A percentile compares a stretch with the other conserved stretches of the same genome.
Evolutionary conservation across 2,888 invertebrate genomes (phyloP).

Genomic region (Balanococcus diminutus): DNA sequence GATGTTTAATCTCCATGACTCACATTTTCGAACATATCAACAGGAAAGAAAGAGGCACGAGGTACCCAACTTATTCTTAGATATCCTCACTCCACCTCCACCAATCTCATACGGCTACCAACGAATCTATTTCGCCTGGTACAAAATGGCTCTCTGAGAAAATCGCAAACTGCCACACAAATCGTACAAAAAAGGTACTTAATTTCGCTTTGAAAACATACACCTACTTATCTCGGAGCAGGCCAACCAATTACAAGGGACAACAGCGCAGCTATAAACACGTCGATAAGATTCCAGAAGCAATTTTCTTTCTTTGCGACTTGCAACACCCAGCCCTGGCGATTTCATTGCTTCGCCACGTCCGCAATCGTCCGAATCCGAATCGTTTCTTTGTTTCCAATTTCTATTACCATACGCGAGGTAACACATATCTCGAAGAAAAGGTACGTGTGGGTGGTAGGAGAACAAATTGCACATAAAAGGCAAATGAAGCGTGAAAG

Average conservation of each 20-base stretch:
- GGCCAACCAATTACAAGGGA: neutral
- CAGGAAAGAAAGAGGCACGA: too few species aligned
- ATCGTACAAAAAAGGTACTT: neutral
- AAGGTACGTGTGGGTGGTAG: neutral
- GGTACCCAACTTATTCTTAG: too few species aligned
- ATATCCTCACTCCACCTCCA: too few species aligned
- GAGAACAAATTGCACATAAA: neutral
- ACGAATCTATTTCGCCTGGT: too few species aligned
- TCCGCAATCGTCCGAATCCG: neutral
- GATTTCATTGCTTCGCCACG: neutral
- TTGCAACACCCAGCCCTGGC: too few species aligned
- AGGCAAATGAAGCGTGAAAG: neutral
- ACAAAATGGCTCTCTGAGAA: too few species aligned
- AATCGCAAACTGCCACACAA: neutral
- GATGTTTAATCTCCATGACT: too few species aligned
- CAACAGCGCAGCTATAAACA: neutral
- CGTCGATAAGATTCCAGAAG: neutral
- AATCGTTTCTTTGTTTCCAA: neutral
- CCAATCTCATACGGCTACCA: neutral
- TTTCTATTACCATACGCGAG: neutral
- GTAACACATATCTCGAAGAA: neutral
- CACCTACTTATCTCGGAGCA: neutral
- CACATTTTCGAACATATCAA: too few species aligned
- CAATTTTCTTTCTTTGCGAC: neutral
- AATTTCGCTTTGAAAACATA: neutral